A percentile compares a stretch with the other conserved stretches of the same genome.
Conservation (phyloP, 2,888 invertebrate genomes). For the Agrotis puta region DNA sequence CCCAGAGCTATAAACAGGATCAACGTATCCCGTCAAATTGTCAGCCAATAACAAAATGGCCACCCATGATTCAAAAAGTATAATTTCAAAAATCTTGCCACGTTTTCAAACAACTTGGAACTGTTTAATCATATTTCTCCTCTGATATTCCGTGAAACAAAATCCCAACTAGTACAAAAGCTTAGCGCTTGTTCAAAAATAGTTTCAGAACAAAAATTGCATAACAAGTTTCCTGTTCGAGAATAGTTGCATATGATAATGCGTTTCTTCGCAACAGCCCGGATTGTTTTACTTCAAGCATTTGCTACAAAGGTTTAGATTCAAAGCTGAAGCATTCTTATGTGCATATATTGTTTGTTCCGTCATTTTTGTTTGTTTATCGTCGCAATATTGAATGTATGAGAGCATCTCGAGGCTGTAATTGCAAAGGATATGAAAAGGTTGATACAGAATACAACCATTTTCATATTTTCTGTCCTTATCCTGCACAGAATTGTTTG, state of each 20-base stretch:
- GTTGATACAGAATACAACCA: conserved; percentile 17
- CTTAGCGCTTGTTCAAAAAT: conserved; percentile 64
- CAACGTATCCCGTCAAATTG: conserved; percentile 32
- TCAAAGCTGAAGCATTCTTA: conserved; percentile 52
- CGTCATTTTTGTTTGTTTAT: conserved; percentile 40
- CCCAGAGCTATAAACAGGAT: conserved; percentile 40
- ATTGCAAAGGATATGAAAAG: conserved; percentile 18
- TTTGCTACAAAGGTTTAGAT: conserved; percentile 56
- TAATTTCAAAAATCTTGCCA: conserved; percentile 30
- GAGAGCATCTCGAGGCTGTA: not conserved
- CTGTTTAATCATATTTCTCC: conserved; percentile 60
- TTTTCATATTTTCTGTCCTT: not conserved
- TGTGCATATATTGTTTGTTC: conserved; percentile 36
- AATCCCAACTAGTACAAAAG: conserved; percentile 60
- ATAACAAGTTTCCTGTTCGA: conserved; percentile 61
- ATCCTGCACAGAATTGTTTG: not conserved
- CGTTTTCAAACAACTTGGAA: conserved; percentile 43
- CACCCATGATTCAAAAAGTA: conserved; percentile 44
- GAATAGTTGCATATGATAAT: conserved; percentile 67
- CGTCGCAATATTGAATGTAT: conserved; percentile 1
- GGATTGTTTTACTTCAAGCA: conserved; percentile 63
- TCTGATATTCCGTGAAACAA: conserved; percentile 61
- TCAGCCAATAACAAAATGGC: conserved; percentile 31
- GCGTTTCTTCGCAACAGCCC: conserved; percentile 57
- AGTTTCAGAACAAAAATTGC: conserved; percentile 67